These are phyloP conservation scores for Agrotis segetum DNA, from an alignment of 2,888 invertebrate species.

Conservation along the genomic window DNA sequence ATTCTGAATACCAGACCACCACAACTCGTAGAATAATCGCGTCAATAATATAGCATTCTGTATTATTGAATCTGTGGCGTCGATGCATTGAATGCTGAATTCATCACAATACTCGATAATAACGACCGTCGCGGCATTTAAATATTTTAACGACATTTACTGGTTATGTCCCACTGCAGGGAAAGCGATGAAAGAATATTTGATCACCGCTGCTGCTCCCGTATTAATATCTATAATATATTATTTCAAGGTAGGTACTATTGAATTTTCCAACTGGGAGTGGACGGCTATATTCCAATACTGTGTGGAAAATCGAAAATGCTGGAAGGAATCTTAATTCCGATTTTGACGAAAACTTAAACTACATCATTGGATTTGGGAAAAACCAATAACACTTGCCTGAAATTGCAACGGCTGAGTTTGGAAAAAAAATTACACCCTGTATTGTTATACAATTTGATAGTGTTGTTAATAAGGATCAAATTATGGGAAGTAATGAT, in stretches of 20 bases:
- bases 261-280: no score
- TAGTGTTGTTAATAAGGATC: no score
- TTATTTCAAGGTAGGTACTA: not conserved
- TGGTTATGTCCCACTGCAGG: not conserved
- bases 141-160: constrained; percentile 36
- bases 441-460: no score
- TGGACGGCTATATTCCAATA: no score
- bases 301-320: no score
- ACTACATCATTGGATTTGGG: no score
- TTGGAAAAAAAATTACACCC: no score
- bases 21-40: constrained; percentile 33
- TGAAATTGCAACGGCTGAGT: no score
- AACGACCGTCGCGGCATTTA: constrained; percentile 25
- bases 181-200: constrained; percentile 9
- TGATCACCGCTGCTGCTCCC: constrained; percentile 2
- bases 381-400: no score
- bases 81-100: constrained; percentile 17
- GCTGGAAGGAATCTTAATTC: no score
- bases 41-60: constrained; percentile 25
- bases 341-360: no score
- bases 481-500: no score
- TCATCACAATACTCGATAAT: constrained; percentile 45
- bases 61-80: constrained; percentile 28
- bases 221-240: not conserved
- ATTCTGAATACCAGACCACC: not conserved